Evolutionary conservation across 1,140 invertebrate genomes (phyloP).

Genomic region (Capitella teleta): DNA sequence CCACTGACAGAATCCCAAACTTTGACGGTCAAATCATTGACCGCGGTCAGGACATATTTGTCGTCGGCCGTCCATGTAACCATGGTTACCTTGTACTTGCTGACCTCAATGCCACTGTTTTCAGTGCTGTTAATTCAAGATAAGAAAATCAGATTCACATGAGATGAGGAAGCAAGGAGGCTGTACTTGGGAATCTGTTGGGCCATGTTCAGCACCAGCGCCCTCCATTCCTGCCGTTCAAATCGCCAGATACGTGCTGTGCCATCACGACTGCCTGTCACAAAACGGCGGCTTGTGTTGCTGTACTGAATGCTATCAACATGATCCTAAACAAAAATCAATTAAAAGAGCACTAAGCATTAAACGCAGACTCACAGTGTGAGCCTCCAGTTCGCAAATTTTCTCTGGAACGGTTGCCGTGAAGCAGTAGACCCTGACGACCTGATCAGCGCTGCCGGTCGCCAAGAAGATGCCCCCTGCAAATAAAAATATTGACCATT

Average conservation of each 20-base stretch:
- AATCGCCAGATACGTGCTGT: slow-evolving; percentile 88
- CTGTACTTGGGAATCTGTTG: background rate
- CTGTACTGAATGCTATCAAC: slow-evolving; percentile 96
- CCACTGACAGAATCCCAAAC: slow-evolving; percentile 68
- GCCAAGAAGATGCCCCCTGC: slow-evolving; percentile 81
- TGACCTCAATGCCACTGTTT: too few species aligned
- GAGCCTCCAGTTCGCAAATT: slow-evolving; percentile 74
- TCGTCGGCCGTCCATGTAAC: slow-evolving; percentile 88
- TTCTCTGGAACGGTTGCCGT: slow-evolving; percentile 57
- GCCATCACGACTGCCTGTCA: slow-evolving; percentile 94
- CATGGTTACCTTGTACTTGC: slow-evolving; percentile 86
- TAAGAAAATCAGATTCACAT: too few species aligned
- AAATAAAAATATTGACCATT: slow-evolving; percentile 3
- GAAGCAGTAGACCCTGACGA: slow-evolving; percentile 82
- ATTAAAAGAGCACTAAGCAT: background rate
- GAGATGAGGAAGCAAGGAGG: too few species aligned
- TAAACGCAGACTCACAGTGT: slow-evolving; percentile 47
- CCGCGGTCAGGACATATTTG: slow-evolving; percentile 75
- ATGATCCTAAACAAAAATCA: slow-evolving; percentile 53
- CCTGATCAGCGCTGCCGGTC: slow-evolving; percentile 85
- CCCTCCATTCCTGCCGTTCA: slow-evolving; percentile 78
- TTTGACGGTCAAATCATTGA: slow-evolving; percentile 68
- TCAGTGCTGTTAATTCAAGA: too few species aligned
- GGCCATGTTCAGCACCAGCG: slow-evolving; percentile 55
- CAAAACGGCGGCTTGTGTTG: slow-evolving; percentile 67